Base-by-base conservation (phyloP, 1,140 invertebrate genomes). In the Dendrolimus kikuchii region DNA sequence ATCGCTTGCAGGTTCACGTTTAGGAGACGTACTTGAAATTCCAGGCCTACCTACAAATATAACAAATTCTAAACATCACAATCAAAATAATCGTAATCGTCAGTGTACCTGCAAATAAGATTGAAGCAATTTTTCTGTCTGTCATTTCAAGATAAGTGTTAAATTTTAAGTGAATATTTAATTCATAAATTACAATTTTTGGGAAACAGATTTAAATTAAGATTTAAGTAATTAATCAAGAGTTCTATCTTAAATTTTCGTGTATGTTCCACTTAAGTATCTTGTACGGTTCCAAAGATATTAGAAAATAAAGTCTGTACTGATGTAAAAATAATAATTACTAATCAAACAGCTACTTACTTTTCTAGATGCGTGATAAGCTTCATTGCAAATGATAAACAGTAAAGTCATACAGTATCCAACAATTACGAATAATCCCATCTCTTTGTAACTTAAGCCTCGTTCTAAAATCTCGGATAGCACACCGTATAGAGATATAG, bases 371-470 rank as follows among this genome's bases (percentile, higher is more conserved):
- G 91, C 90, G 62, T 91, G 89, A 70, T 92, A 90, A 5, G 91
- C 91, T 64, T 92, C 91, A 66, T 92, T 92, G 71, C 91, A 92
- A 48, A 92, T 92, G 52, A 92, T 91, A 63, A 88, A 92, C 38
- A 92, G 80, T 51, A 92, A 74, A 4, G 89, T 88, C 89, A 92
- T 90, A 71, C 90, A 92, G 70, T 92, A 92, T 41, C 90, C 90
- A 7, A 91, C 89, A 50, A 92, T 91, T 47, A 92, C 88, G 49
- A 92, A 91, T 40, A 92, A 79, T 3, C 91, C 91, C 62, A 91
- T 88, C 72, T 92, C 91, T 69, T 92, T 92, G 64, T 91, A 91
- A 49, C 90, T 92, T 37, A 92, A 76, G 4, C 91, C 91, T 59
- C 91, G 90, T 64, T 92, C 91, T 41, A 92, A 74, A 62, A 92